Conservation (phyloP, 2,888 invertebrate genomes). For the Allygus modestus region DNA sequence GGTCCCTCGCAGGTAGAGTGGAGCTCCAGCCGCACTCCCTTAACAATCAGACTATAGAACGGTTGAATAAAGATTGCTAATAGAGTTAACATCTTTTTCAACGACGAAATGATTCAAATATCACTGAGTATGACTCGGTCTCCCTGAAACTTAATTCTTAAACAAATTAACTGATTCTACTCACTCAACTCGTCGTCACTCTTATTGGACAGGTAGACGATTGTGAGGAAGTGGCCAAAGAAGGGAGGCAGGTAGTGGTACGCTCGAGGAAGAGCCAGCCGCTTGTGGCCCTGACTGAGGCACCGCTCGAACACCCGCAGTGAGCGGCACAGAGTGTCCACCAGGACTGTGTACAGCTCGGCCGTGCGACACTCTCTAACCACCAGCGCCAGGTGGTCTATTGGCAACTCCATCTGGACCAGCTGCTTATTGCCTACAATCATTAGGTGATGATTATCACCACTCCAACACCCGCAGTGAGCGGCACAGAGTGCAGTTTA, state of each 20-base stretch:
- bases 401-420: slow-evolving; percentile 67
- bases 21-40: too few species aligned
- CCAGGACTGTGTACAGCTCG: slow-evolving; percentile 84
- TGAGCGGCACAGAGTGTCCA: slow-evolving; percentile 86
- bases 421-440: slow-evolving; percentile 39
- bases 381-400: slow-evolving; percentile 86
- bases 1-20: too few species aligned
- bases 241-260: slow-evolving; percentile 86
- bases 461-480: slow-evolving; percentile 82
- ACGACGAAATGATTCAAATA: too few species aligned
- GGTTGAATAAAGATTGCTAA: too few species aligned
- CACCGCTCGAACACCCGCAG: slow-evolving; percentile 82
- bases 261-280: slow-evolving; percentile 80
- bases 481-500: slow-evolving; percentile 80
- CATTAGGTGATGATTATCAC: slow-evolving; percentile 71
- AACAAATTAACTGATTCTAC: slow-evolving; percentile 68
- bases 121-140: too few species aligned
- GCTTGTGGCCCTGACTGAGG: slow-evolving; percentile 75
- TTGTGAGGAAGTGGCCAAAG: slow-evolving; percentile 87
- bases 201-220: slow-evolving; percentile 82
- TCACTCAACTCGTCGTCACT: slow-evolving; percentile 84
- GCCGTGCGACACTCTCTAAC: slow-evolving; percentile 81
- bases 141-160: too few species aligned
- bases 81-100: too few species aligned
- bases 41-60: too few species aligned